These are phyloP conservation scores for Corythornis vintsioides DNA, from an alignment of 2,113 vertebrate genomes.

Conservation along the genomic window DNA sequence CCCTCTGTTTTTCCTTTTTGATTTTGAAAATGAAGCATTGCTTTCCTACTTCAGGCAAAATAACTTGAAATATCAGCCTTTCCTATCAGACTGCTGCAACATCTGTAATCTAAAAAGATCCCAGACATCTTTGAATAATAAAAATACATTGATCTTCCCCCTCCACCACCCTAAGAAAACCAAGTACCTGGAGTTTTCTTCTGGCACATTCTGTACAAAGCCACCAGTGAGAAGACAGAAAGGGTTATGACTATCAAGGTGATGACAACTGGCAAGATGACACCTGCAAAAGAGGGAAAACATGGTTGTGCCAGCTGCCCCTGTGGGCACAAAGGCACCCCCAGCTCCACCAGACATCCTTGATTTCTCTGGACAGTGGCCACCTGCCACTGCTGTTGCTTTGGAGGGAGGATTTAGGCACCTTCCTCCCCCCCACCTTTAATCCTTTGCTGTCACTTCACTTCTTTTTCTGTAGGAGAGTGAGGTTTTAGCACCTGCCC, in stretches of 20 bases:
- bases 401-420: not conserved
- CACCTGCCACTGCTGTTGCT: not conserved
- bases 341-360: not conserved
- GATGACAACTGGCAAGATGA: conserved; percentile 78
- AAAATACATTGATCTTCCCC: not conserved
- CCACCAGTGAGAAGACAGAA: conserved; percentile 72
- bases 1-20: not conserved
- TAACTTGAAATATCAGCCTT: not conserved
- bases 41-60: not conserved
- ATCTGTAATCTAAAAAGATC: not conserved
- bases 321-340: not conserved
- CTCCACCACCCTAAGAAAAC: not conserved
- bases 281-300: conserved; percentile 51
- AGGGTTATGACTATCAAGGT: conserved; percentile 76
- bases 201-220: conserved; percentile 77
- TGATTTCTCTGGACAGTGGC: not conserved
- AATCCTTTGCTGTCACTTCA: not conserved
- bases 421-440: not conserved
- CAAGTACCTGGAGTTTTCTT: conserved; percentile 77
- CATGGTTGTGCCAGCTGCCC: not conserved
- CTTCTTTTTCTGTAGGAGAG: not conserved
- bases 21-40: conserved; percentile 27
- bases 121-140: not conserved
- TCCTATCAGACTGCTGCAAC: not conserved
- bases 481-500: not conserved